Evolutionary conservation across 2,113 vertebrate genomes (phyloP).

Genomic region (Coptodon bakossiorum): DNA sequence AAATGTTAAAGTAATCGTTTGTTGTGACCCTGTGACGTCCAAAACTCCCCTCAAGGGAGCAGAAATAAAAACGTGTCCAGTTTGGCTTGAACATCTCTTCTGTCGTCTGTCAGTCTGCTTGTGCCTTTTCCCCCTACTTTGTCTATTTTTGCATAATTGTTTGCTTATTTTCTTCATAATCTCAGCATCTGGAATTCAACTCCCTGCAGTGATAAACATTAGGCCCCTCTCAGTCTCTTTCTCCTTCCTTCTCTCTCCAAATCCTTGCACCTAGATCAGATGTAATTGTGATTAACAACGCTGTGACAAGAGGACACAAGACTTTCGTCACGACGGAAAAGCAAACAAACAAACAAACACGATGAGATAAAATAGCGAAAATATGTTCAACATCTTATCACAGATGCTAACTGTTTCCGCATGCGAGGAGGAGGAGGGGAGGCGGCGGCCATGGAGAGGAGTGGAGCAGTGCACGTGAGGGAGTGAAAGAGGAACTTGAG

Average conservation of each 20-base stretch:
- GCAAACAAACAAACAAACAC: constrained; percentile 59
- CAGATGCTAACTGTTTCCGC: constrained; percentile 67
- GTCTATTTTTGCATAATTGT: constrained; percentile 71
- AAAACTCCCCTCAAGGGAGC: background rate
- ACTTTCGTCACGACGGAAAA: constrained; percentile 44
- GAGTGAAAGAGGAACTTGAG: constrained; percentile 63
- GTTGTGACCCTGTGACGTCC: background rate
- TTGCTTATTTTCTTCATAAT: constrained; percentile 71
- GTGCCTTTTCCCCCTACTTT: constrained; percentile 6
- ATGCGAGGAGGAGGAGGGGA: constrained; percentile 32
- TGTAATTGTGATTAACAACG: constrained; percentile 58
- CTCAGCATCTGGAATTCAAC: constrained; percentile 69
- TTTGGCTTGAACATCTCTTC: constrained; percentile 9
- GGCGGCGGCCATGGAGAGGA: background rate
- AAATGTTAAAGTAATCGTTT: background rate
- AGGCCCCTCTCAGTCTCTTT: constrained; percentile 52
- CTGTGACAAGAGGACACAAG: constrained; percentile 56
- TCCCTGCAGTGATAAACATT: constrained; percentile 65
- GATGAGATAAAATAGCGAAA: constrained; percentile 62
- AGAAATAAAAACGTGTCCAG: background rate
- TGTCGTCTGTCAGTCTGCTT: constrained; percentile 62
- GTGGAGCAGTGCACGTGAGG: constrained; percentile 29
- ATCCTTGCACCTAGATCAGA: constrained; percentile 58
- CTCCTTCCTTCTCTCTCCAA: constrained; percentile 14
- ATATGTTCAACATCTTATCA: constrained; percentile 72